Conservation (phyloP, 2,888 invertebrate genomes). For the Nysson spinosus region DNA sequence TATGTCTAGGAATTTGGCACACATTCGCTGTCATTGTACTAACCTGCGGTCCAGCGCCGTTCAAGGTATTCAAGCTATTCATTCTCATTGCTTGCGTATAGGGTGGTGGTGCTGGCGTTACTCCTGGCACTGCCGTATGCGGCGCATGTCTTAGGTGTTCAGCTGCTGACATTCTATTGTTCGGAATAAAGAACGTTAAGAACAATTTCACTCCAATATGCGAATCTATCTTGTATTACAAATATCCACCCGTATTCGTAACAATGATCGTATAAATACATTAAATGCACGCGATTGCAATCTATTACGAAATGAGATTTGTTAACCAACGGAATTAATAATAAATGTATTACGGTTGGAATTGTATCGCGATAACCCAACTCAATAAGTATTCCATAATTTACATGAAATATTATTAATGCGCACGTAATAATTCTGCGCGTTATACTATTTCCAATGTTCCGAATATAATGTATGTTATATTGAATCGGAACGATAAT, state of each 20-base stretch:
- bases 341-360: conserved; percentile 5
- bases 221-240: not conserved
- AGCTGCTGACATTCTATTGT: conserved; percentile 81
- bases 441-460: conserved; percentile 18
- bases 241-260: no score
- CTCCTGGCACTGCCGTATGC: conserved; percentile 83
- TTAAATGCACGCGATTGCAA: not conserved
- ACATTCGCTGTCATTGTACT: conserved; percentile 57
- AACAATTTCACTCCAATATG: conserved; percentile 14
- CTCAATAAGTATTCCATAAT: conserved; percentile 29
- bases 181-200: conserved; percentile 46
- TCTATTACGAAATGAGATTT: not conserved
- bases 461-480: conserved; percentile 24
- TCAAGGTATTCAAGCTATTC: conserved; percentile 77
- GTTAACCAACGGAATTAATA: conserved; percentile 37
- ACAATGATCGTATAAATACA: no score
- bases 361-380: conserved; percentile 37
- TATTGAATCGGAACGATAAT: no score
- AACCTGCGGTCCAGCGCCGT: conserved; percentile 80
- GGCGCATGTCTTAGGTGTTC: conserved; percentile 81
- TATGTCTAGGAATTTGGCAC: conserved; percentile 54
- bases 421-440: conserved; percentile 14
- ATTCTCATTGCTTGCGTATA: conserved; percentile 80
- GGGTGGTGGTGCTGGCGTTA: conserved; percentile 89
- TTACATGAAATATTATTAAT: conserved; percentile 34